Base-by-base conservation (phyloP, 1,140 invertebrate genomes). In the Lepidurus packardi region DNA sequence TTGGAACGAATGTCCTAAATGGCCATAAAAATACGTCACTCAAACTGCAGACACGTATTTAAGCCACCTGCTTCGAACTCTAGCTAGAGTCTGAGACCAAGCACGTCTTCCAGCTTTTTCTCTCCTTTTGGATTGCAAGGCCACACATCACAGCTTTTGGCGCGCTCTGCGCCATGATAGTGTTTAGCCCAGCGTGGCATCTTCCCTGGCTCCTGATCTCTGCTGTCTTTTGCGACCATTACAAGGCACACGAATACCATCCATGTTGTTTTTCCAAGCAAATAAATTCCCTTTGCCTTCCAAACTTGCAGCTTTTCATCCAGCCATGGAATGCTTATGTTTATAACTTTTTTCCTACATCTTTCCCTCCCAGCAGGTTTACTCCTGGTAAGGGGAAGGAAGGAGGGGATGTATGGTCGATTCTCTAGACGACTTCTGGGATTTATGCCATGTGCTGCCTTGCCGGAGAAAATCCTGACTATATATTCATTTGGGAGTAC, bases 31-130 rank as follows among this genome's bases (percentile, higher is more conserved):
- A 65, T 7, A 65, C 53, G 53, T 65, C 53, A 65, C 53, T 65
- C 21, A 65, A 9, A 16, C 53, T 21, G 21, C 53, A 13, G 13
- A 7, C 53, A 65, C 53, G 21, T 21, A 65, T 65, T 16, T 65
- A 65, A 16, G 53, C 53, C n/a, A 65, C 53, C 53, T 65, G 53
- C 53, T 65, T 65, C 53, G 4, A 65, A 65, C 53, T 65, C 53
- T 65, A 65, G 53, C 53, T n/a, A n/a, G 53, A 65, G 53, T 65
- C 53, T 65, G 53, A 65, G 53, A 65, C 53, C 53, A 65, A 65
- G 53, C 53, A 65, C 53, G 53, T 65, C 53, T 13, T n/a, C 8
- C 16, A 65, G 53, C 53, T 65, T 65, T 65, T 65, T 21, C 53
- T 65, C 21, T 21, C 21, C 16, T 21, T 65, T 21, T 21, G 8